Conservation (phyloP, 2,113 vertebrate species). For the Mohoua ochrocephala region DNA sequence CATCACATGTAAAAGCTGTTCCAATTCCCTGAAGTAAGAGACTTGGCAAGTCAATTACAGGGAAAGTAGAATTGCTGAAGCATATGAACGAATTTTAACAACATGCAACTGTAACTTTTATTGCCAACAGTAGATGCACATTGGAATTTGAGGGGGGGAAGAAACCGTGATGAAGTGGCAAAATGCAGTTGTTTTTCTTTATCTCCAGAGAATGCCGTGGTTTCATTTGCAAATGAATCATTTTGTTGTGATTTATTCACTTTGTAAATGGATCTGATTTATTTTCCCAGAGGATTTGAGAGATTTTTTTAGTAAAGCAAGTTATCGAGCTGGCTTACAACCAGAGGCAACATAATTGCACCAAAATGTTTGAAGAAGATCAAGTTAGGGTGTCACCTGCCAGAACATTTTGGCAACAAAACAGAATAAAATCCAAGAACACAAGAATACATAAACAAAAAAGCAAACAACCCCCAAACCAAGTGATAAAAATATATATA, state of each 20-base stretch:
- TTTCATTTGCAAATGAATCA: slow-evolving; percentile 69
- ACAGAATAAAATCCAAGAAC: neutral
- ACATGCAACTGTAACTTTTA: slow-evolving; percentile 70
- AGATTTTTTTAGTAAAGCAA: slow-evolving; percentile 40
- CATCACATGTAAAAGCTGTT: slow-evolving; percentile 58
- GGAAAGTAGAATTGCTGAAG: slow-evolving; percentile 60
- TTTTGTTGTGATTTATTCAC: slow-evolving; percentile 67
- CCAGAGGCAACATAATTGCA: slow-evolving; percentile 2
- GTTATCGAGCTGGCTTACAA: neutral
- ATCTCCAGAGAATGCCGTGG: slow-evolving; percentile 61
- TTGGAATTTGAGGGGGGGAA: slow-evolving; percentile 46
- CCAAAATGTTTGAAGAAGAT: slow-evolving; percentile 38
- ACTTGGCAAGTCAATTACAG: slow-evolving; percentile 66
- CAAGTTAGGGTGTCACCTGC: slow-evolving; percentile 34
- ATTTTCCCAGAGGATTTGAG: slow-evolving; percentile 65
- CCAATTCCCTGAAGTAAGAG: slow-evolving; percentile 66
- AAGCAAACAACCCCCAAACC: neutral
- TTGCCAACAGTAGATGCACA: slow-evolving; percentile 70
- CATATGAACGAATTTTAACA: slow-evolving; percentile 70
- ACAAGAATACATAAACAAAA: neutral
- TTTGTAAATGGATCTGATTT: slow-evolving; percentile 68
- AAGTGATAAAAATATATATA: neutral
- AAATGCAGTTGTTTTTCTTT: slow-evolving; percentile 71
- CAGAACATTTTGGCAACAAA: neutral
- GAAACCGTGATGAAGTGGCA: slow-evolving; percentile 52